Evolutionary conservation across 2,113 vertebrate species (phyloP), one percentile per base, ranked within the genome.

Genomic region (Hemiscyllium ocellatum): DNA sequence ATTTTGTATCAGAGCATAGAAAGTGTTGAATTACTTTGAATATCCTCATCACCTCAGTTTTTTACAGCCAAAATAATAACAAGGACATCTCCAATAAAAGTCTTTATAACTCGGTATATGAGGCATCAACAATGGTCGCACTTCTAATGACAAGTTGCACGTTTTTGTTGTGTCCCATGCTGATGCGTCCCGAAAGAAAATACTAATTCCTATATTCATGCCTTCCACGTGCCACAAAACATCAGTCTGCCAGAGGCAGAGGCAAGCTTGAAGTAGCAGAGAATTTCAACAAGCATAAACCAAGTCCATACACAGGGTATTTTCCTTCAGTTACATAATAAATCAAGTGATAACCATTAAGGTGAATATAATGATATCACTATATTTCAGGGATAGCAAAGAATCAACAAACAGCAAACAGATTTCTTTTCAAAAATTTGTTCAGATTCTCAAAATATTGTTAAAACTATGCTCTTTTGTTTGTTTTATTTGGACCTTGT

Each of bases 221-320:
- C 26, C 17, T 72, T 72, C 29, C 10, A 72, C 10, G 13, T 78
- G 72, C 10, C n/a, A 13, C 37, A n/a, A 42, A 37, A 42, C 42
- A 37, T 42, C 78, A 42, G 0, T 83, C n/a, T 83, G 13, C 78
- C 78, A 42, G 15, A 42, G 19, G n/a, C 19, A 37, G n/a, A 83
- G n/a, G 13, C n/a, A 19, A 19, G 78, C 78, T 42, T 80, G 33
- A 80, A 80, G 33, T n/a, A 80, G 12, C 33, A 80, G 12, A 80
- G 76, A 80, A 80, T 37, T 37, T 83, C n/a, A 83, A 83, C n/a
- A 83, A 80, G 78, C n/a, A 80, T 80, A 80, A 83, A 83, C 78
- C 78, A 83, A 83, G 15, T 83, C n/a, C 19, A 37, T 17, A 61
- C 12, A 61, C 8, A 61, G 56, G 56, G 56, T 61, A 42, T 19